Evolutionary conservation across 2,113 vertebrate genomes (phyloP).

Genomic region (Oxyruncus cristatus): DNA sequence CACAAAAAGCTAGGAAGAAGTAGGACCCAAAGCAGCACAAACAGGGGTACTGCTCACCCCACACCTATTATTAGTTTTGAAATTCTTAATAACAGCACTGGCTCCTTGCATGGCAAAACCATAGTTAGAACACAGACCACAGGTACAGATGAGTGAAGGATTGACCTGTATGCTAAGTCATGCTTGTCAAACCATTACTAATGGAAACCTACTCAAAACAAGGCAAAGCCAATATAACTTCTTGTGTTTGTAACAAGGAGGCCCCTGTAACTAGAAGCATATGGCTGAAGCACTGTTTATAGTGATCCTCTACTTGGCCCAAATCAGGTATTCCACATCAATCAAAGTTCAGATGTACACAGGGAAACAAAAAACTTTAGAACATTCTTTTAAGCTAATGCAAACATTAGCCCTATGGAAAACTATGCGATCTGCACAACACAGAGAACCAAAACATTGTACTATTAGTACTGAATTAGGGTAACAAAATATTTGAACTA

Average conservation of each 20-base stretch:
- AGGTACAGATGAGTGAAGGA: not conserved
- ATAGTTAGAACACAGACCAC: not conserved
- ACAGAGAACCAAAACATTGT: not conserved
- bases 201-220: not conserved
- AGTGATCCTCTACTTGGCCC: not conserved
- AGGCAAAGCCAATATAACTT: not conserved
- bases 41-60: not conserved
- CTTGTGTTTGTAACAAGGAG: not conserved
- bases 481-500: not conserved
- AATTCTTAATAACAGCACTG: not conserved
- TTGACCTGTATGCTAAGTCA: not conserved
- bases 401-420: not conserved
- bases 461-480: not conserved
- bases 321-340: not conserved
- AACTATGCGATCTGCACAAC: not conserved
- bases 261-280: not conserved
- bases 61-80: not conserved
- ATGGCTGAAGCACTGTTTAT: not conserved
- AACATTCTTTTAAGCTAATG: not conserved
- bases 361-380: not conserved
- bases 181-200: not conserved
- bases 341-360: not conserved
- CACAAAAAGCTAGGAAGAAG: not conserved
- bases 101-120: not conserved
- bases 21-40: not conserved